Evolutionary conservation across 2,888 invertebrate genomes (phyloP).

Genomic region (Microdon myrmicae): DNA sequence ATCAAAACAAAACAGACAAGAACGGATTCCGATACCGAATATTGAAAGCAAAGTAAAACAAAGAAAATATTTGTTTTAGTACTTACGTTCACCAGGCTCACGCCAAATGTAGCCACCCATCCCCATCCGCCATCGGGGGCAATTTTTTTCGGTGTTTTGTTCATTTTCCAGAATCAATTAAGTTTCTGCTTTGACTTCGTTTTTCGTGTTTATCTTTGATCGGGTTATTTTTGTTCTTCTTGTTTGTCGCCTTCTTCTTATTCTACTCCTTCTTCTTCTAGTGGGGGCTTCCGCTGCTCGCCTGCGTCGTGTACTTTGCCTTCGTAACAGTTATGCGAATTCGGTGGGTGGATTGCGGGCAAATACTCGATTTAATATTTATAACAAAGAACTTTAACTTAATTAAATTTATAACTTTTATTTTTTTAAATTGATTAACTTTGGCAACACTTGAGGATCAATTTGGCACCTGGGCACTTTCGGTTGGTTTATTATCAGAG

Average conservation of each 20-base stretch:
- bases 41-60: too few species aligned
- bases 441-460: conserved; percentile 22
- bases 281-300: too few species aligned
- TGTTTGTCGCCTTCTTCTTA: conserved; percentile 22
- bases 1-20: background rate
- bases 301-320: conserved; percentile 16
- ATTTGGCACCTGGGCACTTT: conserved; percentile 35
- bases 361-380: background rate
- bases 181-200: conserved; percentile 23
- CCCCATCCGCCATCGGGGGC: conserved; percentile 92
- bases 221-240: conserved; percentile 29
- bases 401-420: background rate
- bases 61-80: conserved; percentile 8
- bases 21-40: too few species aligned
- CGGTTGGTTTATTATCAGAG: background rate
- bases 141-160: conserved; percentile 72
- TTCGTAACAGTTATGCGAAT: conserved; percentile 5
- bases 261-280: conserved; percentile 14
- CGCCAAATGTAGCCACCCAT: conserved; percentile 86
- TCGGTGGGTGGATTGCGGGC: background rate
- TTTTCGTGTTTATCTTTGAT: conserved; percentile 51
- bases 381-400: conserved; percentile 2
- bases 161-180: conserved; percentile 59
- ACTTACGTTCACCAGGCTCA: conserved; percentile 86
- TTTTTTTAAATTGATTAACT: conserved; percentile 13